Percentiles rank a stretch among this genome's conserved stretches.
phyloP scores from a whole-genome alignment of 2,888 invertebrate species.

The Ophioninae sp. region DNA sequence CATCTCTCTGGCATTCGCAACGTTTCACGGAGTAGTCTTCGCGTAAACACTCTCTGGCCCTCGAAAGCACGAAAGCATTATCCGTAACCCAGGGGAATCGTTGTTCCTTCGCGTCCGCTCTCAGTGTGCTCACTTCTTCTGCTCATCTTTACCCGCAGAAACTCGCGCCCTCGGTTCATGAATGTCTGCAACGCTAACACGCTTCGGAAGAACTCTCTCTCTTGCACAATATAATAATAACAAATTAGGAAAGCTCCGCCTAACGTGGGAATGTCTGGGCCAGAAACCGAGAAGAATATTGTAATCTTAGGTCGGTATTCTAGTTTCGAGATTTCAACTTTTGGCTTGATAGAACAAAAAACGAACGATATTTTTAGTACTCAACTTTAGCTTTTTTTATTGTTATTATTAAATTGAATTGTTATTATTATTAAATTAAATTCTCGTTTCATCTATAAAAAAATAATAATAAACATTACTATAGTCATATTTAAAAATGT shows the following conservation, averaged over 20 bases:
- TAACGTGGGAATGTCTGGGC: neutral
- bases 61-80: slow-evolving; percentile 58
- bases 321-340: no score
- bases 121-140: slow-evolving; percentile 15
- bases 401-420: no score
- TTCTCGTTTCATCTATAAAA: no score
- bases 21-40: slow-evolving; percentile 50
- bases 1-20: slow-evolving; percentile 25
- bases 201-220: slow-evolving; percentile 6
- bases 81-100: slow-evolving; percentile 53
- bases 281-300: neutral
- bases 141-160: neutral
- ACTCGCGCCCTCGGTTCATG: slow-evolving; percentile 2
- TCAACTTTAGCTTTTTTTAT: no score
- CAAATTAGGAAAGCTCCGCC: neutral
- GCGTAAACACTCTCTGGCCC: slow-evolving; percentile 56
- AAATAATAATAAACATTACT: no score
- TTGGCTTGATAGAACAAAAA: no score
- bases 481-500: no score
- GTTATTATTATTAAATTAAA: no score
- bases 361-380: no score
- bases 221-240: slow-evolving; percentile 29
- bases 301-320: no score
- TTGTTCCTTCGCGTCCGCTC: slow-evolving; percentile 44
- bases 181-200: slow-evolving; percentile 26